Base-by-base conservation (phyloP, 2,797 vertebrate species). In the Halcyon smyrnensis region DNA sequence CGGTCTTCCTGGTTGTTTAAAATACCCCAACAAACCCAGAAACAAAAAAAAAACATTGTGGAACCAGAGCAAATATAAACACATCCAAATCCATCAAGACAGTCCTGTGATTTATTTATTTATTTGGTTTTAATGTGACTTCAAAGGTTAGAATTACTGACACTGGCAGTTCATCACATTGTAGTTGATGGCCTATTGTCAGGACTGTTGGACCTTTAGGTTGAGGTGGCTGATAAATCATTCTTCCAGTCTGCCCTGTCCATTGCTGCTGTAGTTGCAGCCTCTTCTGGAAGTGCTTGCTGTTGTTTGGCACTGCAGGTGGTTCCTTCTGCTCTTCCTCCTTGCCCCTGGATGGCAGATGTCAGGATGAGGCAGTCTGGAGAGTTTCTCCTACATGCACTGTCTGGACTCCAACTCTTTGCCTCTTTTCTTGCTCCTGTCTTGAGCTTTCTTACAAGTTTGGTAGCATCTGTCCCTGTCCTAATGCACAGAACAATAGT, bases 21-120 rank as follows among this genome's bases (percentile, higher is more conserved):
- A 34, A 46, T 46, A 11, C 14, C 19, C 30, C 18, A 62, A 11
- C 24, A 39, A 39, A 39, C 15, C 30, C 41, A 24, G 21, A 25
- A 76, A 23, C 8, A 36, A 48, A 30, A 34, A 28, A 13, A 30
- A 28, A 63, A 0, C 4, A 11, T 3, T 4, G 2, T 45, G 17
- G 34, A 34, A 67, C 9, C 3, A 59, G 34, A 57, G 15, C 36
- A 15, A 63, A 36, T 16, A 23, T 19, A 15, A 34, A 48, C 50
- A 57, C 68, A n/a, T 28, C 36, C 4, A 57, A 74, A 77, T 73
- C 21, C 2, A 21, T 74, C 30, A 45, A 69, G 15, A 11, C 5
- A 45, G 25, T 41, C 25, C 45, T 39, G 11, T 2, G 6, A 5
- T 65, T 30, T 23, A 30, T 51, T 51, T 28, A 64, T 16, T 25